phyloP scores from a whole-genome alignment of 2,797 vertebrate species.

The Enteromius argenteus region DNA sequence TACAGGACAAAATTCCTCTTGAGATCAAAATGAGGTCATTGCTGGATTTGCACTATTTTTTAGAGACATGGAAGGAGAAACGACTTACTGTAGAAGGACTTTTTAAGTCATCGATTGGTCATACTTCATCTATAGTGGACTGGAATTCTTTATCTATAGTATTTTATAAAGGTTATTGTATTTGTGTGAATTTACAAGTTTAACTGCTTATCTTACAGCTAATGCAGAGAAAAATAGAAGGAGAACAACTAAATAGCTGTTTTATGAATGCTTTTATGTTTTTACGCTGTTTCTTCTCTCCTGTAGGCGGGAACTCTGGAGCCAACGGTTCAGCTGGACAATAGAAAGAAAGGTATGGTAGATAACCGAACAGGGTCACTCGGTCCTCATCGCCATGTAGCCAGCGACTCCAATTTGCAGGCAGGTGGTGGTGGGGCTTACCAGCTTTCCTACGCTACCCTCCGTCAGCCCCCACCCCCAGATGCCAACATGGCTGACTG shows the following conservation, averaged over 20 bases:
- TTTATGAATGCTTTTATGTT: slow-evolving; percentile 5
- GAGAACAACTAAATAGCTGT: slow-evolving; percentile 40
- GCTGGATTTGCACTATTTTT: slow-evolving; percentile 35
- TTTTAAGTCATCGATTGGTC: slow-evolving; percentile 4
- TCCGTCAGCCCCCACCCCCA: slow-evolving; percentile 81
- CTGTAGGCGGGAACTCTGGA: slow-evolving; percentile 77
- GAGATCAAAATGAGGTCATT: slow-evolving; percentile 62
- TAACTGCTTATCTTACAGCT: slow-evolving; percentile 52
- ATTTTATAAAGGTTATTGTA: slow-evolving; percentile 40
- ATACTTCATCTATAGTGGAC: not conserved
- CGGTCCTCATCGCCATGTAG: slow-evolving; percentile 70
- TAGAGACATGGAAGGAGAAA: slow-evolving; percentile 28
- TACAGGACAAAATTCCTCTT: slow-evolving; percentile 57
- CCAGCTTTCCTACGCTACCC: slow-evolving; percentile 81
- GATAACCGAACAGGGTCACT: slow-evolving; percentile 74
- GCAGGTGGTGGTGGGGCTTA: slow-evolving; percentile 66
- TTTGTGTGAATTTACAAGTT: slow-evolving; percentile 53
- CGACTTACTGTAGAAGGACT: not conserved
- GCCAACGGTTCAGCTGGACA: slow-evolving; percentile 77
- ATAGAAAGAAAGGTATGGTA: slow-evolving; percentile 74
- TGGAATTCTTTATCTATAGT: slow-evolving; percentile 9
- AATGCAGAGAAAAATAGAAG: slow-evolving; percentile 55
- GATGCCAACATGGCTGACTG: slow-evolving; percentile 88
- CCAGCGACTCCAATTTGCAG: slow-evolving; percentile 67
- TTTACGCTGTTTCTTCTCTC: slow-evolving; percentile 25